phyloP scores from a whole-genome alignment of 2,113 vertebrate species.

The Lagopus leucura region DNA sequence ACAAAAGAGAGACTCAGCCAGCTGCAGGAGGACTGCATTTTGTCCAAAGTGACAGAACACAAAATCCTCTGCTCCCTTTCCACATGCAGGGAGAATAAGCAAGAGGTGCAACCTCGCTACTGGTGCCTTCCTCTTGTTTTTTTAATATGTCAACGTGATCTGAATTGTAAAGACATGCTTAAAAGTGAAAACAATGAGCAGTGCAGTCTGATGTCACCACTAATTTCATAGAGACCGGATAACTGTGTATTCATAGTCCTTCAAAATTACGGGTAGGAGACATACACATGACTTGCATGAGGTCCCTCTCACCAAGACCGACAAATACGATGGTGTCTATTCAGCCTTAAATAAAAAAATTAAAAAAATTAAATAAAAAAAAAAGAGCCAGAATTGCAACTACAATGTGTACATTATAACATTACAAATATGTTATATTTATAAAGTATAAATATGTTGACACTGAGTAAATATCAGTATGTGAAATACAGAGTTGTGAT shows the following conservation, averaged over 20 bases:
- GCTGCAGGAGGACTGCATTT: background rate
- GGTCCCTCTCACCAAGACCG: rapidly evolving
- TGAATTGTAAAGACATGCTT: background rate
- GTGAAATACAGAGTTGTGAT: background rate
- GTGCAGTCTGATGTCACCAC: background rate
- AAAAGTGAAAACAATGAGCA: background rate
- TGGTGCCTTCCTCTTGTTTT: background rate
- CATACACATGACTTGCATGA: background rate
- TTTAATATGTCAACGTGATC: background rate
- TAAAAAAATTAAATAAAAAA: too few species aligned
- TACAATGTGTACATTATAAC: rapidly evolving
- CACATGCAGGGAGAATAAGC: background rate
- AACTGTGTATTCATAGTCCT: background rate
- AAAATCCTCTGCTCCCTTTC: background rate
- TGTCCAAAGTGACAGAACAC: background rate
- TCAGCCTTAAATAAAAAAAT: background rate
- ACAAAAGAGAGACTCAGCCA: background rate
- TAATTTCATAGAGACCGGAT: background rate
- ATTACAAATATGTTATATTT: too few species aligned
- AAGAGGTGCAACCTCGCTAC: background rate
- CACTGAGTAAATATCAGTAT: rapidly evolving
- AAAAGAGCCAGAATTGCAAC: background rate
- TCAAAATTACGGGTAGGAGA: background rate
- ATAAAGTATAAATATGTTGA: background rate
- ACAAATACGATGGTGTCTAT: rapidly evolving